These are phyloP conservation scores for Centropus unirufus DNA, from an alignment of 2,113 vertebrate species.

Conservation along the genomic window DNA sequence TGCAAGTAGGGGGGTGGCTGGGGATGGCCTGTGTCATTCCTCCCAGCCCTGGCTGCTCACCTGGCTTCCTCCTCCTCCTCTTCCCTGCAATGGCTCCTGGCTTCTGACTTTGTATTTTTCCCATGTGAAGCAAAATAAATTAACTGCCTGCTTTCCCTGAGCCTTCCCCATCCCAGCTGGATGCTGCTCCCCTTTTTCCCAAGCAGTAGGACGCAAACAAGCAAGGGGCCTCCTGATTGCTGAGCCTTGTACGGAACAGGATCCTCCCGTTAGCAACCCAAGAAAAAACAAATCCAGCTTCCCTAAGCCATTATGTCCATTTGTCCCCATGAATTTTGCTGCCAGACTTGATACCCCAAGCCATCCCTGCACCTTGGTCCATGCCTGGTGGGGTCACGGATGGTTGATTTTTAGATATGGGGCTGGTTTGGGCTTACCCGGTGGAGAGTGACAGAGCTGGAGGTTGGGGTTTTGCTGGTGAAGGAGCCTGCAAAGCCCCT, in stretches of 20 bases:
- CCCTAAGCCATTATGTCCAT: fast-evolving
- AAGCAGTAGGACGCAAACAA: not conserved
- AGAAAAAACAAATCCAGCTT: not conserved
- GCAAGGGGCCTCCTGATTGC: not conserved
- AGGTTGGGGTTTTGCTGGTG: not conserved
- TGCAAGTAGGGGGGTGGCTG: not conserved
- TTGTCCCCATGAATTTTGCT: not conserved
- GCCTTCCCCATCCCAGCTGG: not conserved
- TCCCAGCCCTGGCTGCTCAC: not conserved
- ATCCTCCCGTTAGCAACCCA: not conserved
- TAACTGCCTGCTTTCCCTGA: not conserved
- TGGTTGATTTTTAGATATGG: not conserved
- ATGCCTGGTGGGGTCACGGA: fast-evolving
- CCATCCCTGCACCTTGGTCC: not conserved
- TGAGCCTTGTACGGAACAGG: not conserved
- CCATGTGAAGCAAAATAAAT: not conserved
- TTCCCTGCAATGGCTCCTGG: not conserved
- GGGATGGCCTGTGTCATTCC: not conserved
- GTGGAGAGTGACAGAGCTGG: not conserved
- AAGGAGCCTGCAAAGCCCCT: not conserved
- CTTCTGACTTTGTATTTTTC: not conserved
- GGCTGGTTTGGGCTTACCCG: not conserved
- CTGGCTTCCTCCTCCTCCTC: not conserved
- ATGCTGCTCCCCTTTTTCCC: not conserved
- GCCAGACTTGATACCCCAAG: fast-evolving